phyloP scores from a whole-genome alignment of 2,113 vertebrate species.

The sheep (Ovis aries) region ARS-UI_Ramb_v3.0 NC_056063.1:60008501-60009000 shows the following conservation, averaged over 20 bases:
- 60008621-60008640: neutral
- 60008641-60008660: neutral
- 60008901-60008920: neutral
- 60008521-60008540: neutral
- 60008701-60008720: neutral
- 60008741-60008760: neutral
- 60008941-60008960: neutral
- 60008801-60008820: neutral
- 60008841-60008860: too few species aligned
- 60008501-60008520: neutral
- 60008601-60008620: neutral
- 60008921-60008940: neutral
- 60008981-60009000: neutral
- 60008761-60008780: neutral
- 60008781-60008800: neutral
- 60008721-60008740: neutral
- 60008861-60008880: accelerated
- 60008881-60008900: neutral
- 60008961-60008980: neutral
- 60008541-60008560: neutral
- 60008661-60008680: neutral
- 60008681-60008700: neutral
- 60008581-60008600: neutral
- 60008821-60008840: neutral
- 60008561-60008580: neutral